Evolutionary conservation across 1,140 invertebrate species (phyloP), one percentile per base, ranked within the genome.

Genomic region (Trichoplusia ni): DNA sequence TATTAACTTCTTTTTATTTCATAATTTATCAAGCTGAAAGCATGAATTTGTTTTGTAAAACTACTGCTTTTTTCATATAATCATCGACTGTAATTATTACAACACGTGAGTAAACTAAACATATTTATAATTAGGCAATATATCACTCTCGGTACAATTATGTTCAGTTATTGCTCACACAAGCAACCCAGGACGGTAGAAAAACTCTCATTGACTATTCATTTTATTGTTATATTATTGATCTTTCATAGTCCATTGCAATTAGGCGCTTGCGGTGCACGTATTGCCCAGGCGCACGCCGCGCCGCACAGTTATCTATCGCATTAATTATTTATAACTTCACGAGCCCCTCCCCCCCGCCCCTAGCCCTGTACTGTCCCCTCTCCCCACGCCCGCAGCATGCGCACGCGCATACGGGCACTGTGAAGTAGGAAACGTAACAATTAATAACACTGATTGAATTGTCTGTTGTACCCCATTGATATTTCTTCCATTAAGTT

Each of bases 361-460:
- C 53, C 25, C 23, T 13, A 9, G 33, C 2, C 47, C 0, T 8
- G 2, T 6, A 21, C 14, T 4, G n/a, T 16, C 49, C 44, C 56
- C 35, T 29, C 29, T 29, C 11, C 38, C 25, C 61, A 25, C 23
- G 31, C 46, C 31, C 58, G 59, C 59, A 49, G 16, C 19, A 29
- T 40, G 59, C 46, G 66, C 51, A 31, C 33, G 46, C 56, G 38
- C 65, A 80, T 82, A 78, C 73, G 80, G 78, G 79, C 42, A 33
- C 66, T 53, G 67, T 44, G 46, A 82, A 66, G 38, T 47, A 70
- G 64, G 72, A 78, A 79, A 67, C 67, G 53, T 63, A 51, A 64
- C 72, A 75, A 77, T 79, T 81, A 78, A 77, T 76, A 74, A 73
- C 74, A 72, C 68, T 74, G 83, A 86, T 86, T 80, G 73, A 71